Conservation (phyloP, 2,113 vertebrate species). For the Sander vitreus region DNA sequence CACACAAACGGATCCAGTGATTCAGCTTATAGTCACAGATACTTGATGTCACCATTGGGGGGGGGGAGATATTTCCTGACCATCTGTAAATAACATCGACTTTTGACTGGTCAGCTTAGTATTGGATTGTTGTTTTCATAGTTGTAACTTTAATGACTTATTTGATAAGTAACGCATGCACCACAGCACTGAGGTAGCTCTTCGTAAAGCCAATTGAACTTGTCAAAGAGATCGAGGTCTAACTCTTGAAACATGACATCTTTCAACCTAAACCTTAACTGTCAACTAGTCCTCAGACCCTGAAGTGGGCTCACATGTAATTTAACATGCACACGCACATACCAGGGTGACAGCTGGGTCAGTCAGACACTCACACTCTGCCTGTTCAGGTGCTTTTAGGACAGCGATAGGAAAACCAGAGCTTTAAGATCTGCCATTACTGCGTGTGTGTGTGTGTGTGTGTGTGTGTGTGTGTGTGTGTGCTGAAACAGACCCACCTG, state of each 20-base stretch:
- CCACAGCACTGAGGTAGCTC: conserved; percentile 46
- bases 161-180: conserved; percentile 32
- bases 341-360: conserved; percentile 42
- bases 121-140: conserved; percentile 42
- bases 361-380: conserved; percentile 12
- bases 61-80: conserved; percentile 36
- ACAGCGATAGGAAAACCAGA: conserved; percentile 46
- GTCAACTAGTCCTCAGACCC: conserved; percentile 17
- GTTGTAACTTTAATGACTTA: conserved; percentile 56
- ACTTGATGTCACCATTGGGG: conserved; percentile 75
- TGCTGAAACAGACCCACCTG: conserved; percentile 35
- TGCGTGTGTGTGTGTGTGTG: conserved; percentile 27
- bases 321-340: conserved; percentile 27
- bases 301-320: conserved; percentile 28
- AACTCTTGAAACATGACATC: conserved; percentile 44
- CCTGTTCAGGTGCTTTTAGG: conserved; percentile 40
- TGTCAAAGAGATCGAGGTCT: conserved; percentile 29
- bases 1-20: conserved; percentile 64
- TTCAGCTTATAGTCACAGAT: conserved; percentile 77
- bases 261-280: conserved; percentile 40
- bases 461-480: conserved; percentile 30
- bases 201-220: conserved; percentile 35
- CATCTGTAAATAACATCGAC: conserved; percentile 74
- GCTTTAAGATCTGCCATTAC: conserved; percentile 34
- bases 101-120: conserved; percentile 47